Evolutionary conservation across 1,140 invertebrate genomes (phyloP), one percentile per base, ranked within the genome.

Genomic region (Drosophila seguyi): DNA sequence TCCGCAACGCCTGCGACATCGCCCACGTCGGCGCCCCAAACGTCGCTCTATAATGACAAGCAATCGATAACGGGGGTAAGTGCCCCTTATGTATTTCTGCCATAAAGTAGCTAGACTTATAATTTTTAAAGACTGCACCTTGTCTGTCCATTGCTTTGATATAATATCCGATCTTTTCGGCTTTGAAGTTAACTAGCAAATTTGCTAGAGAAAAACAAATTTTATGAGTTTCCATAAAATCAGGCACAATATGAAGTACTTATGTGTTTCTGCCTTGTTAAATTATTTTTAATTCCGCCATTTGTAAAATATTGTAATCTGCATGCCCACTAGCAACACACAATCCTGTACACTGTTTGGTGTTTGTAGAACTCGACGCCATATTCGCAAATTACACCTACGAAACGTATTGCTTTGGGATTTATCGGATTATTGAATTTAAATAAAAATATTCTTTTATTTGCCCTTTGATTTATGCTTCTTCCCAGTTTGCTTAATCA

Each of bases 31-130:
- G 65, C 73, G 39, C 44, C 85, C n/a, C 85, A 75, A 61, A 41
- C 66, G 20, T 58, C 80, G 68, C 83, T 97, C 90, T 96, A 99
- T 90, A 98, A 99, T 96, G 98, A 99, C 94, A 98, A 99, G 95
- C 97, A 97, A 94, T 98, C 98, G 93, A 95, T 99, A 94, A 97
- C 98, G 94, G 98, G 98, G 97, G 98, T 99, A 93, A 98, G 97
- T 97, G 63, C 57, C 29, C 44, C 13, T 58, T 18, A n/a, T 8
- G 7, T 55, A 14, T 34, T 44, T 44, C 10, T 16, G 16, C 39
- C 55, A 20, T 34, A 60, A 63, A 25, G 27, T 42, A 63, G 61
- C 57, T 68, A 27, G 38, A 58, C 42, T 38, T 66, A 6, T 13
- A n/a, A 6, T 50, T 72, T 47, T 8, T 14, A 16, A 20, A 20